Evolutionary conservation across 2,797 vertebrate species (phyloP), one percentile per base, ranked within the genome.

Genomic region (Paedocypris micromegethes): DNA sequence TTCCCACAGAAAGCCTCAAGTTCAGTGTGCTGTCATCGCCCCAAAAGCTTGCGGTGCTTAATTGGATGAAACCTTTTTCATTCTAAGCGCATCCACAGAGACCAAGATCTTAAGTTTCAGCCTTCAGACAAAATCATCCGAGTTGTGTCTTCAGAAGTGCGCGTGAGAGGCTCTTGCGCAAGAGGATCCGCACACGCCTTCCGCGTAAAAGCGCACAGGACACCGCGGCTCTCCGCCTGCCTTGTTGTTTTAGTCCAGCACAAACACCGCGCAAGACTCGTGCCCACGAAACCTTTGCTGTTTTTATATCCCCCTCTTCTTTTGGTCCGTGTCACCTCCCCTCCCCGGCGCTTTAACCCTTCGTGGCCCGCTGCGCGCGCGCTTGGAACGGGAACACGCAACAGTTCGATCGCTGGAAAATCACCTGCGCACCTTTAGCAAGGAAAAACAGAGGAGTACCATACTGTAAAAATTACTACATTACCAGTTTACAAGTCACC

Each of bases 321-420:
- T 70, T 75, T 79, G 78, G 75, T 77, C 75, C 75, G 79, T 77
- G 83, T 78, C 77, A 81, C 68, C 75, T 72, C 80, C 75, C 86
- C 86, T 85, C 83, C 83, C 86, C 83, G 82, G 77, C 73, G 58
- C 52, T 71, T 90, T 90, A 90, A 90, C 87, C 83, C 85, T 81
- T 89, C 38, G 8, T 65, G 56, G 54, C 55, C 72, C 54, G 64
- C 42, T 52, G 8, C 63, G 9, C 52, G 39, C 3, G 44, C 50
- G 52, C 50, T 54, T 44, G 47, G 46, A 37, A 49, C 43, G 4
- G 6, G 9, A 52, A 46, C 48, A 39, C 49, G 37, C 41, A 8
- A 5, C 2, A 44, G 8, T 40, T 9, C 23, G 23, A 23, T 23
- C 23, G 23, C 23, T 23, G 23, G 23, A 23, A 23, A 23, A 23